These are phyloP conservation scores for Semicossyphus pulcher DNA, from an alignment of 2,113 vertebrate genomes.

Conservation along the genomic window DNA sequence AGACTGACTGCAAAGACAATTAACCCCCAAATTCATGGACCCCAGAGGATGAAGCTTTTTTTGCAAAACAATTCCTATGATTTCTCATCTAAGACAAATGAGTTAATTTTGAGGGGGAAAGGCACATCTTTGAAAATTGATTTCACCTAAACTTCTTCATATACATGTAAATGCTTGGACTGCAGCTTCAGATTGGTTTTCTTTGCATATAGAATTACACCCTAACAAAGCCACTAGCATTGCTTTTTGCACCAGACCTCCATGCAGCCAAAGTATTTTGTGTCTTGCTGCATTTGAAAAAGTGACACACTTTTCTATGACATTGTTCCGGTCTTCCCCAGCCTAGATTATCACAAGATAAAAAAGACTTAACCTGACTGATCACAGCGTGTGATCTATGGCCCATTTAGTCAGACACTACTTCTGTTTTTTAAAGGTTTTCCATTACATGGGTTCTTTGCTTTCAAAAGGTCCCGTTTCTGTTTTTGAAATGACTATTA, in stretches of 20 bases:
- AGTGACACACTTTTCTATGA: slow-evolving; percentile 20
- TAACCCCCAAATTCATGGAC: no score
- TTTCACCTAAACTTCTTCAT: no score
- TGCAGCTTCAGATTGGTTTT: no score
- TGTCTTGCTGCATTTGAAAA: neutral
- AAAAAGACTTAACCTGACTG: neutral
- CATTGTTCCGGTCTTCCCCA: slow-evolving; percentile 30
- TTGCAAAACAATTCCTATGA: no score
- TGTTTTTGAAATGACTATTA: slow-evolving; percentile 34
- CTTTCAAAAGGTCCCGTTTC: slow-evolving; percentile 30
- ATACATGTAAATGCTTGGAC: no score
- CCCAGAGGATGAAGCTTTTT: no score
- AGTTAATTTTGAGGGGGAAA: no score
- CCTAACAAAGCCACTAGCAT: no score
- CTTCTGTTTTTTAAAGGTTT: slow-evolving; percentile 40
- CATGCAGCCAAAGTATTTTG: neutral
- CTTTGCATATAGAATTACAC: no score
- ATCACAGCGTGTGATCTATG: neutral
- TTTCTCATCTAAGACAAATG: no score
- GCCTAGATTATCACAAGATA: slow-evolving; percentile 21
- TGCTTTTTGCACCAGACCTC: neutral
- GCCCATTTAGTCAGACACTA: slow-evolving; percentile 8
- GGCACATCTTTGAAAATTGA: no score
- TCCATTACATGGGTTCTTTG: slow-evolving; percentile 50
- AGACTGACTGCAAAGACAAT: neutral